Base-by-base conservation (phyloP, 2,797 vertebrate species). In the Pseudochaenichthys georgianus region DNA sequence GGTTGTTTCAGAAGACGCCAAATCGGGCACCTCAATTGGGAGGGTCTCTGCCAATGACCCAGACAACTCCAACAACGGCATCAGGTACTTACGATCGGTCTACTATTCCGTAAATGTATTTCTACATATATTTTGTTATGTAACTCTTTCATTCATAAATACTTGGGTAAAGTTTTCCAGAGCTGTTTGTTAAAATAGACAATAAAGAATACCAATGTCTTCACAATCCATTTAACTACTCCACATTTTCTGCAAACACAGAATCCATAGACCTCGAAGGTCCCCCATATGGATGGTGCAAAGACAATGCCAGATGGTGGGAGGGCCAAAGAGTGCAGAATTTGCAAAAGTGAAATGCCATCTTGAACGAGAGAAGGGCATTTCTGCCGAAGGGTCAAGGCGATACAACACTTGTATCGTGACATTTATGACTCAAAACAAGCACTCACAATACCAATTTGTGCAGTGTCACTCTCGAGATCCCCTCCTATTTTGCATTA, bases 11-110 rank as follows among this genome's bases (percentile, higher is more conserved):
- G 98, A 99, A 92, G 97, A 97, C 4, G 96, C 97, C 45, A 96
- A 92, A 65, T 93, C 97, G 1, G 97, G 97, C 54, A 96, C 96
- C 0, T 95, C 96, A 16, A 97, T 99, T 13, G 98, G 98, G 58
- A 96, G 94, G 0, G 96, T 99, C 15, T 95, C 95, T 0, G 98
- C 98, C 16, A 96, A 96, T 0, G 98, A 99, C 83, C 98, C 97
- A 0, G 98, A 99, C 89, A 94, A 92, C 13, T 93, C 95, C 70
- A 97, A 94, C 80, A 98, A 96, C 70, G 92, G 93, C 57, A 97
- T 99, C 89, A 97, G 97, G 98, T 99, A 7, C 28, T 28, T 28
- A 28, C 28, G 28, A 28, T 28, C 4, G 28, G 28, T 5, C 28
- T 28, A 28, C 28, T 28, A 5, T 28, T 28, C 28, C 28, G 28